Conservation (phyloP, 1,140 invertebrate species). For the Euura saliciscinereae region DNA sequence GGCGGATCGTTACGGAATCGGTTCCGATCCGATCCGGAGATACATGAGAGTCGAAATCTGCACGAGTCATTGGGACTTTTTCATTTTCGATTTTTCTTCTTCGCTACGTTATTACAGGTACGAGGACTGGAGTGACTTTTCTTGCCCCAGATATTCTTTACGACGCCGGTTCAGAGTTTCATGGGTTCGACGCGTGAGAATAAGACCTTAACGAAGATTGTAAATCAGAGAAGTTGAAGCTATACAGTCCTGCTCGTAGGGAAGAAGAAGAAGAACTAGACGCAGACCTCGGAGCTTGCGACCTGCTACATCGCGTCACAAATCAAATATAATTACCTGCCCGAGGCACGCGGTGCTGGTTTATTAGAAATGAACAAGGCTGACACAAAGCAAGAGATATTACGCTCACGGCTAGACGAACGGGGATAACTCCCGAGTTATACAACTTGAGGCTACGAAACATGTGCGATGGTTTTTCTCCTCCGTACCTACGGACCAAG, state of each 20-base stretch:
- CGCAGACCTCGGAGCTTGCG: neutral
- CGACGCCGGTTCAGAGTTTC: neutral
- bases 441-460: too few species aligned
- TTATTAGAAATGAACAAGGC: slow-evolving; percentile 3
- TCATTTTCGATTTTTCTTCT: neutral
- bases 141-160: neutral
- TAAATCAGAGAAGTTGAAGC: neutral
- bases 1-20: too few species aligned
- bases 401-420: too few species aligned
- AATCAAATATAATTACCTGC: slow-evolving; percentile 3
- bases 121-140: neutral
- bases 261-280: neutral
- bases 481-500: too few species aligned
- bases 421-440: too few species aligned
- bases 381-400: neutral
- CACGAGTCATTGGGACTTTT: neutral
- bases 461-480: too few species aligned
- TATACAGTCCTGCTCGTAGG: neutral
- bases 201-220: neutral
- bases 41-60: neutral
- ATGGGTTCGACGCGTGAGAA: neutral
- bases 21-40: too few species aligned
- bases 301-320: neutral
- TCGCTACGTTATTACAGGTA: neutral
- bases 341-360: neutral